Conservation (phyloP, 2,113 vertebrate species). For the Colossoma macropomum region DNA sequence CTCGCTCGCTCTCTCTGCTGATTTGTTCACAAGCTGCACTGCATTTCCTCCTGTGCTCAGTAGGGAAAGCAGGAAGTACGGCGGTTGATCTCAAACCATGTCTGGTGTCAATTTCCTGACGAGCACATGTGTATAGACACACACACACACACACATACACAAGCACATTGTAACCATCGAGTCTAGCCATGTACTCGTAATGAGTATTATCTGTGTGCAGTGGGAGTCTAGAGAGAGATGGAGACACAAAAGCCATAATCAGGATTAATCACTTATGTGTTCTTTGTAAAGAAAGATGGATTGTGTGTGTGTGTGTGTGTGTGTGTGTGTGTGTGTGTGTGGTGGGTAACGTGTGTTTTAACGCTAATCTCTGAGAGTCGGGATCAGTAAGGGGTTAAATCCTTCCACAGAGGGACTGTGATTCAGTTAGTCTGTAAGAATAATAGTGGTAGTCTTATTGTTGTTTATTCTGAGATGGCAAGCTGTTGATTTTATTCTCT, state of each 20-base stretch:
- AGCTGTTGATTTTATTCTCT: no score
- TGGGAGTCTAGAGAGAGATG: background rate
- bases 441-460: background rate
- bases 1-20: conserved; percentile 21
- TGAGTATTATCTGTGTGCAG: background rate
- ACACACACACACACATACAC: conserved; percentile 5
- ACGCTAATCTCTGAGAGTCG: background rate
- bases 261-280: conserved; percentile 38
- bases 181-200: background rate
- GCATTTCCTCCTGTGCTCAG: conserved; percentile 35
- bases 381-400: background rate
- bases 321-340: background rate
- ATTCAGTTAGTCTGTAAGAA: background rate
- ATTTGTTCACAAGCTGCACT: conserved; percentile 38
- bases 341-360: background rate
- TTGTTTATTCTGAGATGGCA: background rate
- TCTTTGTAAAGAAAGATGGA: background rate
- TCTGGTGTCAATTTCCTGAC: conserved; percentile 42
- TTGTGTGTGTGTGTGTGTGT: conserved; percentile 18
- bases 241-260: conserved; percentile 29
- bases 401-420: background rate
- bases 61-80: conserved; percentile 47
- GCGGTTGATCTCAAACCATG: conserved; percentile 16
- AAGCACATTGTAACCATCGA: background rate
- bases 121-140: background rate